A percentile compares a stretch with the other conserved stretches of the same genome.
These are phyloP conservation scores for Gadus macrocephalus DNA, from an alignment of 2,113 vertebrate species.

Conservation along the genomic window DNA sequence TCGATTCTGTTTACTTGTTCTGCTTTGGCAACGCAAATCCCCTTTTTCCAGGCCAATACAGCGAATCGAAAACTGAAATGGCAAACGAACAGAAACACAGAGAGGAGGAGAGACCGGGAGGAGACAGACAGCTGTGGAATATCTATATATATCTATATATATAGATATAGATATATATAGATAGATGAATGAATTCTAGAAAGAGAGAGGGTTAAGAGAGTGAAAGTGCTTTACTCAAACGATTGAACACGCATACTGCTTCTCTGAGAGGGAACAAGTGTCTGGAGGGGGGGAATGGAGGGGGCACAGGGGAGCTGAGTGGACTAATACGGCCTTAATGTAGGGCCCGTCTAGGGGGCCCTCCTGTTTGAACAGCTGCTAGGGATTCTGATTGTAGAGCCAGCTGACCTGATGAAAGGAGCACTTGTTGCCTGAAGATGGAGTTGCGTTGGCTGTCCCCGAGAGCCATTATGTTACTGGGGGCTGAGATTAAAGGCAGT, in stretches of 20 bases:
- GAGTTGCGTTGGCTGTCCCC: slow-evolving; percentile 54
- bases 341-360: slow-evolving; percentile 49
- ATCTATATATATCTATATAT: too few species aligned
- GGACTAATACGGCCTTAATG: slow-evolving; percentile 48
- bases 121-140: too few species aligned
- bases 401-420: slow-evolving; percentile 75
- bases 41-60: neutral
- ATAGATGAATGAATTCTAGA: neutral
- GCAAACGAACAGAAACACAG: slow-evolving; percentile 27
- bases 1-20: neutral
- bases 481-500: slow-evolving; percentile 68
- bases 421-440: slow-evolving; percentile 69
- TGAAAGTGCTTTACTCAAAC: neutral
- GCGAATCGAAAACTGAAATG: neutral
- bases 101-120: neutral
- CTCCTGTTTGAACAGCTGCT: slow-evolving; percentile 73
- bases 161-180: too few species aligned
- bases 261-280: neutral
- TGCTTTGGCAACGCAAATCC: neutral
- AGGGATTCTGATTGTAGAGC: slow-evolving; percentile 76
- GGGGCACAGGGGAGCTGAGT: slow-evolving; percentile 29
- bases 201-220: slow-evolving; percentile 1
- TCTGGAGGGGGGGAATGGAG: too few species aligned
- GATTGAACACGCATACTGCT: too few species aligned
- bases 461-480: slow-evolving; percentile 70